Conservation (phyloP, 2,113 vertebrate genomes). For the Chinchilla lanigera region DNA sequence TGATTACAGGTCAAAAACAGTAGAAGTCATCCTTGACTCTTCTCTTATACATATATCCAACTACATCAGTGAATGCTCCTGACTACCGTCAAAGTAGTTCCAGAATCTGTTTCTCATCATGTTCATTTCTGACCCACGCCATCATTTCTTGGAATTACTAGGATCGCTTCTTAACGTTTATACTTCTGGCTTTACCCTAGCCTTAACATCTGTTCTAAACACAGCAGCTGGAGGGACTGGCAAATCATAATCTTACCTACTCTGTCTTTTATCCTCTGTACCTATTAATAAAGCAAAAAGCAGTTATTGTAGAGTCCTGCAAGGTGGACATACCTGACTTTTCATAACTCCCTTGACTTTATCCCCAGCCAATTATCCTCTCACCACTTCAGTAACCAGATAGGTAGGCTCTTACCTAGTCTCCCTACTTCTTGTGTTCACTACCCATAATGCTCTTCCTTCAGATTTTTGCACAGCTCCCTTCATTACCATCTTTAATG, state of each 20-base stretch:
- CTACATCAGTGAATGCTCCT: background rate
- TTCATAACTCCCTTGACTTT: background rate
- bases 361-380: background rate
- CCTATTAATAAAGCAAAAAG: background rate
- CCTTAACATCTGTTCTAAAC: background rate
- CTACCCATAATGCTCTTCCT: background rate
- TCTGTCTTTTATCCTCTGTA: background rate
- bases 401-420: background rate
- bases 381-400: background rate
- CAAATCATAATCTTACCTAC: background rate
- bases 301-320: background rate
- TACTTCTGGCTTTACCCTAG: background rate
- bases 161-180: background rate
- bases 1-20: background rate
- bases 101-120: background rate
- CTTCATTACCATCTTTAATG: background rate
- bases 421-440: background rate
- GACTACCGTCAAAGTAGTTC: background rate
- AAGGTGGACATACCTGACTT: background rate
- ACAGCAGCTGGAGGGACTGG: background rate
- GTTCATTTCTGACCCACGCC: background rate
- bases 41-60: background rate
- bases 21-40: background rate
- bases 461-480: background rate
- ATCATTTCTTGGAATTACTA: conserved; percentile 10